Evolutionary conservation across 1,140 invertebrate genomes (phyloP), one percentile per base, ranked within the genome.

Genomic region (Steinernema khuongi): DNA sequence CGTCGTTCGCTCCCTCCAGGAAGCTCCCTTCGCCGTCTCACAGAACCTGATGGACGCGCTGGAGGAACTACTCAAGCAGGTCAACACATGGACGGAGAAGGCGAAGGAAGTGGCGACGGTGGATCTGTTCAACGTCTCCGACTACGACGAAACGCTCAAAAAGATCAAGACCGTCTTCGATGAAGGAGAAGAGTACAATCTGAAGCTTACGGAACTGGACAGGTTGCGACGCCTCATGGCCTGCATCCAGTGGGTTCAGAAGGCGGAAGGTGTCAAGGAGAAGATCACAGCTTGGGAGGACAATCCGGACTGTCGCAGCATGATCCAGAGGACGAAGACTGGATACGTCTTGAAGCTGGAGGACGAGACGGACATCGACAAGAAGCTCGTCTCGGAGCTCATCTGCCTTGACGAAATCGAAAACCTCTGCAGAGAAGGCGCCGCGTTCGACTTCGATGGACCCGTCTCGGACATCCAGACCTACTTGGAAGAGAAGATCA

Each of bases 321-420:
- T 60, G 50, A 60, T 60, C 4, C 50, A 60, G 19, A 14, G 50
- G 7, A 60, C 50, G 2, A 60, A 26, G 22, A 60, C 50, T 14
- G 50, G 50, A 14, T 60, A 60, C 50, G 50, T 60, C 14, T 22
- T 60, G 50, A 60, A 60, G 50, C 50, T 60, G 4, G 50, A 60
- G 22, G 50, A 60, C 19, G 50, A 60, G 19, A 26, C 22, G 11
- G 50, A 60, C 4, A 60, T 60, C 26, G 50, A 60, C 50, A 60
- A 60, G 50, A 60, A 60, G 50, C 50, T 60, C 11, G 50, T 26
- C 26, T 60, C 50, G 11, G 50, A 60, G 50, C 19, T 60, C 7
- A 60, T 60, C 19, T 60, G 50, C 50, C 50, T 60, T 4, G 19
- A 60, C 50, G 50, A 60, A 26, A 60, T 60, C 22, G 50, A 60